These are phyloP conservation scores for Oreochromis spilurus DNA, from an alignment of 2,113 vertebrate species.

Conservation along the genomic window DNA sequence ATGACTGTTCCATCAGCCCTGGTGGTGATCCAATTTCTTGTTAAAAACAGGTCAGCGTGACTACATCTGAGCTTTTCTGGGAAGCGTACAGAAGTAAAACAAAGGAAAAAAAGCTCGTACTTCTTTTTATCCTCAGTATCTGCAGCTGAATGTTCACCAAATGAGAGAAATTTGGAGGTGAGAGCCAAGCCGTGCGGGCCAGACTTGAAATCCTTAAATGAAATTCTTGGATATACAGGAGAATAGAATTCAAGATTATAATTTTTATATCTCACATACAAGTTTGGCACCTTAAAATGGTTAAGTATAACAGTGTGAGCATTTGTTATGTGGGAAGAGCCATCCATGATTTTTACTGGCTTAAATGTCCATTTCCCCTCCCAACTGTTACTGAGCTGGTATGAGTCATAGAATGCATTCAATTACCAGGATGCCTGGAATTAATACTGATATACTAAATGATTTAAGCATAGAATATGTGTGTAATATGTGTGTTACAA, in stretches of 20 bases:
- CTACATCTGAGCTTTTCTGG: neutral
- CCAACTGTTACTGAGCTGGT: neutral
- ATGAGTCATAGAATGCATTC: neutral
- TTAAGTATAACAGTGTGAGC: neutral
- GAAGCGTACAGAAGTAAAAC: neutral
- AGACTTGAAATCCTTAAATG: neutral
- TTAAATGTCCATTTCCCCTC: neutral
- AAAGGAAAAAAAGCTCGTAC: neutral
- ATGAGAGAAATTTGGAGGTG: neutral
- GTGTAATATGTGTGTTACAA: neutral
- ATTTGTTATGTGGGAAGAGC: neutral
- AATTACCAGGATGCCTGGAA: neutral
- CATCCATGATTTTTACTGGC: neutral
- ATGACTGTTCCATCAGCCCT: neutral
- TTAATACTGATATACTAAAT: neutral
- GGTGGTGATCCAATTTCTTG: neutral
- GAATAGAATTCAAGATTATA: neutral
- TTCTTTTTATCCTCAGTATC: neutral
- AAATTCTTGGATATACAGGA: neutral
- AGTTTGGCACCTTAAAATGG: neutral
- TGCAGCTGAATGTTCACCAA: neutral
- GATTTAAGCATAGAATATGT: neutral
- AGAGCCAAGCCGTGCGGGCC: neutral
- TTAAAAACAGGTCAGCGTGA: neutral
- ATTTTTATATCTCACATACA: neutral